phyloP scores from a whole-genome alignment of 1,140 invertebrate genomes.

The Chironomus tepperi region DNA sequence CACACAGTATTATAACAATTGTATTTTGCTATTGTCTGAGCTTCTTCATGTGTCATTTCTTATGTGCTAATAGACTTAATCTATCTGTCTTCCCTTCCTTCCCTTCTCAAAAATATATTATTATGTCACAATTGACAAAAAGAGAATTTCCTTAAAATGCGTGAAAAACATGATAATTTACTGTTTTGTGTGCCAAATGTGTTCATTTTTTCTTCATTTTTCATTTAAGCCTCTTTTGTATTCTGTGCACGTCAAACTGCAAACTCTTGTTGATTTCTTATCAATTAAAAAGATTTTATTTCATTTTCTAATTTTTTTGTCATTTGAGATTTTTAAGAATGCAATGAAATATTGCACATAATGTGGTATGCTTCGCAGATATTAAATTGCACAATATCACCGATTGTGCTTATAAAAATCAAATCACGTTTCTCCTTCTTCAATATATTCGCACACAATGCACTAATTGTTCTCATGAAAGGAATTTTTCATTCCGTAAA shows the following conservation, averaged over 20 bases:
- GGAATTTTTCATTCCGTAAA: not conserved
- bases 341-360: too few species aligned
- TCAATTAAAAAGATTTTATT: too few species aligned
- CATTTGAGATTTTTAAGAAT: too few species aligned
- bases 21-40: not conserved
- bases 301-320: too few species aligned
- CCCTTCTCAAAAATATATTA: not conserved
- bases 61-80: not conserved
- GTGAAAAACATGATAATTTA: conserved; percentile 14
- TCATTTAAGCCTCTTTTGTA: not conserved
- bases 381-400: too few species aligned
- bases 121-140: not conserved
- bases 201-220: not conserved
- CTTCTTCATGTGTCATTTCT: not conserved
- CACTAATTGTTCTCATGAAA: not conserved
- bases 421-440: too few species aligned
- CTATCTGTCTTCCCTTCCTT: not conserved
- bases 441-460: not conserved
- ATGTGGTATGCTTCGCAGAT: too few species aligned
- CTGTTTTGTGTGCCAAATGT: not conserved
- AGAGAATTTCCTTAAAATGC: not conserved
- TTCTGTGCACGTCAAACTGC: too few species aligned
- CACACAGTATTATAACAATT: not conserved
- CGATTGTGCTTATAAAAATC: too few species aligned
- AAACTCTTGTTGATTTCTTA: too few species aligned